Base-by-base conservation (phyloP, 2,797 vertebrate genomes). In the Loris lydekkerianus region DNA sequence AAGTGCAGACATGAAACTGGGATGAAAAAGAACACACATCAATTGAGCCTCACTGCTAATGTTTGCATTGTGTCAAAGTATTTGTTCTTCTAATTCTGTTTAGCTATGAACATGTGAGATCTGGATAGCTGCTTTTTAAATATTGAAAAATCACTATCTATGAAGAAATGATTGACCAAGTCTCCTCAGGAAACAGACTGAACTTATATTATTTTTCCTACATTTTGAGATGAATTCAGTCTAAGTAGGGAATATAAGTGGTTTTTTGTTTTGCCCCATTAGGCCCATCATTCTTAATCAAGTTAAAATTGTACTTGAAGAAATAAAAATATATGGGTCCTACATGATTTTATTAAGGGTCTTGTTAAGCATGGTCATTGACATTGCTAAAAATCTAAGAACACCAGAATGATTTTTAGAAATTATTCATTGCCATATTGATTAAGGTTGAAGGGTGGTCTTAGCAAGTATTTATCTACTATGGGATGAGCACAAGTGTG, bases 131-230 rank as follows among this genome's bases (percentile, higher is more conserved):
- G 31, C 1, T 53, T 77, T 83, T 56, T n/a, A 80, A 92, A 86
- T 63, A 88, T 2, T 90, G 78, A 84, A 94, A 95, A 92, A 29
- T 25, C n/a, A 60, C 31, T 65, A 2, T 70, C 2, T 43, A 14
- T 82, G 14, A 95, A 97, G 23, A 80, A 91, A 11, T 61, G 72
- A 93, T 27, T 89, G 63, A 49, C 15, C 58, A 77, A 65, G 21
- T 73, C 56, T 93, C 10, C 5, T 90, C 76, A 92, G 9, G 14
- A 85, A 70, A 56, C 17, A 92, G 29, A 29, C 25, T 46, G 25
- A 65, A 17, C 67, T 91, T 80, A 58, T 72, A 34, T 76, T 58
- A 34, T 61, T 96, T 93, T 94, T 67, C 21, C n/a, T 86, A 34
- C 43, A 81, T 93, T 91, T 94, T 93, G 69, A 83, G 49, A 61